These are phyloP conservation scores for Andrena camellia DNA, from an alignment of 2,888 invertebrate genomes.

Conservation along the genomic window DNA sequence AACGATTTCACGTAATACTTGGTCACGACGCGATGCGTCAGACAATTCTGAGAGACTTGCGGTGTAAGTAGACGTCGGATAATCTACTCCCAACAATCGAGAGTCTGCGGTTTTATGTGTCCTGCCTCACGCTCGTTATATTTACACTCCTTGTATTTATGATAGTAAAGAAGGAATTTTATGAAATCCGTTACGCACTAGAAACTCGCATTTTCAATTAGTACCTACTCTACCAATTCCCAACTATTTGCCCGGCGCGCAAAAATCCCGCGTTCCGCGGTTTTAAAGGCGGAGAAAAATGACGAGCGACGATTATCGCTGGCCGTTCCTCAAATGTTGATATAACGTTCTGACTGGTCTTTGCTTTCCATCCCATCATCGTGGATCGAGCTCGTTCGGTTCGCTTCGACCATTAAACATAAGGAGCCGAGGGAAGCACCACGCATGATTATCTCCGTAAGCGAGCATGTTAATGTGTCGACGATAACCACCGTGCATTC, in stretches of 20 bases:
- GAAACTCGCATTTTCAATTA: not conserved
- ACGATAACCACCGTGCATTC: constrained; percentile 64
- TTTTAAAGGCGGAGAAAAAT: constrained; percentile 4
- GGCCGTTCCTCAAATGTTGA: constrained; percentile 33
- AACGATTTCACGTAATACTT: constrained; percentile 1
- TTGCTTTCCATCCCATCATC: constrained; percentile 50
- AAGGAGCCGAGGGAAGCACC: constrained; percentile 61
- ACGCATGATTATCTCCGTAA: constrained; percentile 67
- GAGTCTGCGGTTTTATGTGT: not conserved
- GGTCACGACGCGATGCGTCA: not conserved
- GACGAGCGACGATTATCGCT: constrained; percentile 24
- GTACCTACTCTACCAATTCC: not conserved
- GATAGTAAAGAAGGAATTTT: not conserved
- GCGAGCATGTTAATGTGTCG: constrained; percentile 67
- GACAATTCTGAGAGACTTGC: not conserved
- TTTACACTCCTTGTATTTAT: not conserved
- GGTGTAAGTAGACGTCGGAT: not conserved
- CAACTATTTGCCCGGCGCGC: not conserved
- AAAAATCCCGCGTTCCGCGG: not conserved
- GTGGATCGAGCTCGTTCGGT: constrained; percentile 58
- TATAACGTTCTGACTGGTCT: constrained; percentile 20
- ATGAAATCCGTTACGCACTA: not conserved
- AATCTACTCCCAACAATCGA: not conserved
- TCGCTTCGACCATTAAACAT: constrained; percentile 63
- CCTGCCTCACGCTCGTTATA: not conserved